A percentile compares a stretch with the other conserved stretches of the same genome.
Conservation (phyloP, 2,113 vertebrate species). For the Scophthalmus maximus region DNA sequence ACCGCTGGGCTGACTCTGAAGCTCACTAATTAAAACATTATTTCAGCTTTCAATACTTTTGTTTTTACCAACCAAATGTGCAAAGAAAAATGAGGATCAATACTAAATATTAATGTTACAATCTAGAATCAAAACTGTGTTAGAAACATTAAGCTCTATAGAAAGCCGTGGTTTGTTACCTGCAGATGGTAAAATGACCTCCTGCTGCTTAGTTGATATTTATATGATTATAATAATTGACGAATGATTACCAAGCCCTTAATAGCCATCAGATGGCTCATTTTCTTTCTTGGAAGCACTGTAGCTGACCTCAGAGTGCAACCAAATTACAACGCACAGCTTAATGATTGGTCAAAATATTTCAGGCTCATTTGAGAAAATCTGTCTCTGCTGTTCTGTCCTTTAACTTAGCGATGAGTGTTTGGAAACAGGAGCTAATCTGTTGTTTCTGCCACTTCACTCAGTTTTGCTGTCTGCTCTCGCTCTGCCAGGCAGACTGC, state of each 20-base stretch:
- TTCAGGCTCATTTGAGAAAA: slow-evolving; percentile 19
- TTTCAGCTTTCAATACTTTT: not conserved
- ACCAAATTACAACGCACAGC: not conserved
- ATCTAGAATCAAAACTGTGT: too few species aligned
- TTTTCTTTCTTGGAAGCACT: slow-evolving; percentile 4
- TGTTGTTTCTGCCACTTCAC: slow-evolving; percentile 14
- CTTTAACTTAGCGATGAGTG: slow-evolving; percentile 1
- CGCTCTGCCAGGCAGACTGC: not conserved
- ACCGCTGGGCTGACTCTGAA: too few species aligned
- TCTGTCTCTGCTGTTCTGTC: not conserved
- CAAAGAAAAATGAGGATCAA: not conserved
- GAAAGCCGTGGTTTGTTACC: slow-evolving; percentile 19
- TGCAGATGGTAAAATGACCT: not conserved
- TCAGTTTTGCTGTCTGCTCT: too few species aligned
- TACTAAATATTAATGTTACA: not conserved
- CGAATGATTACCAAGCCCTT: slow-evolving; percentile 20
- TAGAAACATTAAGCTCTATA: too few species aligned
- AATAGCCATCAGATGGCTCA: slow-evolving; percentile 19
- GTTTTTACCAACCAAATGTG: too few species aligned
- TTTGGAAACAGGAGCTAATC: slow-evolving; percentile 23
- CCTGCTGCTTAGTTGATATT: too few species aligned
- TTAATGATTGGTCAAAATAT: slow-evolving; percentile 1
- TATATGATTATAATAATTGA: slow-evolving; percentile 30
- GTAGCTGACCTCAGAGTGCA: slow-evolving; percentile 3
- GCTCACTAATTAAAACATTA: too few species aligned